phyloP scores from a whole-genome alignment of 2,113 vertebrate species.

The Hemibagrus wyckioides region DNA sequence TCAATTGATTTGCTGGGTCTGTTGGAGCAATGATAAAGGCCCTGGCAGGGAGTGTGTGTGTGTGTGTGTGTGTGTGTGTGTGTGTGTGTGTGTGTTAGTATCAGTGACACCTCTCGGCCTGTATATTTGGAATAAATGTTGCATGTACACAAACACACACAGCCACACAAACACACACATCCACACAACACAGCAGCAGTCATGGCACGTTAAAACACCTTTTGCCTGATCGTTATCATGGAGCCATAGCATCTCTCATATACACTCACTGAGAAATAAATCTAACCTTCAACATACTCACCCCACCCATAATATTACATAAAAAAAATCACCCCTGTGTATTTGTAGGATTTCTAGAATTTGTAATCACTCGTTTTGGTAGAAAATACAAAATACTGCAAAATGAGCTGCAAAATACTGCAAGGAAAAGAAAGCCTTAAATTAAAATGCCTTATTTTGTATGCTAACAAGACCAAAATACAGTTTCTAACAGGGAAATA shows the following conservation, averaged over 20 bases:
- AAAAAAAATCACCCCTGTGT: background rate
- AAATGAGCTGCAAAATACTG: background rate
- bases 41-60: slow-evolving; percentile 23
- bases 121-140: slow-evolving; percentile 26
- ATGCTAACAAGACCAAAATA: background rate
- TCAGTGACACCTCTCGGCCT: slow-evolving; percentile 34
- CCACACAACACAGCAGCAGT: slow-evolving; percentile 23
- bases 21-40: slow-evolving; percentile 55
- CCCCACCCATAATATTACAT: too few species aligned
- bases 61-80: slow-evolving; percentile 41
- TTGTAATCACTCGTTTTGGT: background rate
- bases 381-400: background rate
- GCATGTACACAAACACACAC: slow-evolving; percentile 27
- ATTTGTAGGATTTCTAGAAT: background rate
- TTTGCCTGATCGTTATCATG: slow-evolving; percentile 25
- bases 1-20: slow-evolving; percentile 54
- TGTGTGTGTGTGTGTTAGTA: slow-evolving; percentile 18
- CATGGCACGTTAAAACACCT: slow-evolving; percentile 14
- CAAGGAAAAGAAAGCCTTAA: background rate
- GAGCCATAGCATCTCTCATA: slow-evolving; percentile 10
- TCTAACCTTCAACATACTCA: too few species aligned
- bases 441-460: background rate
- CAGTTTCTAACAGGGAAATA: background rate
- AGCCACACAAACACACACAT: slow-evolving; percentile 2
- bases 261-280: background rate